phyloP scores from a whole-genome alignment of 2,797 vertebrate species.

The Tachyglossus aculeatus region DNA sequence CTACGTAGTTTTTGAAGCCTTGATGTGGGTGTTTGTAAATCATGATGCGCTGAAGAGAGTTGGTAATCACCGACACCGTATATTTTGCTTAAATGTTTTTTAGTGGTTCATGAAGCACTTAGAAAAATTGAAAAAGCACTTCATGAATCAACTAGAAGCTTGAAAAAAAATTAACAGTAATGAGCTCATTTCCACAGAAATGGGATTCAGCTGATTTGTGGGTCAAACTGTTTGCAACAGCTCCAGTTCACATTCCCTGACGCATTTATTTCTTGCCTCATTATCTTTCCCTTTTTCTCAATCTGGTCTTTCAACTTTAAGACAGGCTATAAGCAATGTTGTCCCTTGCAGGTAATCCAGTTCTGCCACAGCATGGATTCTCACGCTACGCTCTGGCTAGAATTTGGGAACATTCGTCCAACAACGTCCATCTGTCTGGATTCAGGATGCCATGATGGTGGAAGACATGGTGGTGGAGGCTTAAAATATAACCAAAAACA shows the following conservation, averaged over 20 bases:
- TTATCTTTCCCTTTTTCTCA: constrained; percentile 44
- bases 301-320: too few species aligned
- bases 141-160: constrained; percentile 65
- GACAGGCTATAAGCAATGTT: too few species aligned
- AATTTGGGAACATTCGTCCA: too few species aligned
- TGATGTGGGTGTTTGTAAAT: too few species aligned
- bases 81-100: constrained; percentile 56
- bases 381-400: too few species aligned
- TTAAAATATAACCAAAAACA: too few species aligned
- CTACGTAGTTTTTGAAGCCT: too few species aligned
- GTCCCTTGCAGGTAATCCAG: too few species aligned
- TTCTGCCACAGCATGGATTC: too few species aligned
- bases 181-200: constrained; percentile 71
- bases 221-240: constrained; percentile 56
- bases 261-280: constrained; percentile 48
- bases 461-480: too few species aligned
- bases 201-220: constrained; percentile 42
- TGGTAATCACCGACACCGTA: constrained; percentile 41
- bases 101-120: constrained; percentile 64
- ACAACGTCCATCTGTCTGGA: too few species aligned
- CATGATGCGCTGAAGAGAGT: constrained; percentile 55
- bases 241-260: constrained; percentile 34
- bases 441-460: too few species aligned
- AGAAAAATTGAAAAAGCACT: constrained; percentile 62
- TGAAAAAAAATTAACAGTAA: constrained; percentile 58